Evolutionary conservation across 2,888 invertebrate genomes (phyloP).

Genomic region (Chrysotoxum bicinctum): DNA sequence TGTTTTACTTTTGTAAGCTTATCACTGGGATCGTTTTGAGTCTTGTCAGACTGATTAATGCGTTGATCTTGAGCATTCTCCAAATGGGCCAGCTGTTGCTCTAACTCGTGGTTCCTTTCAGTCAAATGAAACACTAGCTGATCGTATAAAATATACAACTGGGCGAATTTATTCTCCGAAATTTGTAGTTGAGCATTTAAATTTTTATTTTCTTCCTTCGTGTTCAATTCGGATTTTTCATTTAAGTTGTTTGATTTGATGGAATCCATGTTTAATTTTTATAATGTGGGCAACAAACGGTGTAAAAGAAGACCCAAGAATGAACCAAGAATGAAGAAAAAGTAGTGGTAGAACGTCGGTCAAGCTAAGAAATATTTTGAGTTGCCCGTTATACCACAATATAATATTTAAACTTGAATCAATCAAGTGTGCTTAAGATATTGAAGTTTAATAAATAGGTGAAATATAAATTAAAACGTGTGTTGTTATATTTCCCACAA

Average conservation of each 20-base stretch:
- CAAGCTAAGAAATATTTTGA: too few species aligned
- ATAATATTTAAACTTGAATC: too few species aligned
- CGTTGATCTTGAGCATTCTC: conserved; percentile 4
- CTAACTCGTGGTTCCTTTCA: conserved; percentile 8
- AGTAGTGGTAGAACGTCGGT: too few species aligned
- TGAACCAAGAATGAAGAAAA: too few species aligned
- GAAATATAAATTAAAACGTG: too few species aligned
- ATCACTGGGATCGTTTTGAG: conserved; percentile 33
- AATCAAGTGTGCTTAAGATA: too few species aligned
- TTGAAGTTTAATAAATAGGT: too few species aligned
- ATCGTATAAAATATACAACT: conserved; percentile 56
- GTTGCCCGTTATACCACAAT: too few species aligned
- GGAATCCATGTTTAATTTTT: conserved; percentile 25
- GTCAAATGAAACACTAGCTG: conserved; percentile 26
- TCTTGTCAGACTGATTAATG: conserved; percentile 31
- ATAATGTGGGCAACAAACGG: too few species aligned
- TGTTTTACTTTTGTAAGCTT: not conserved
- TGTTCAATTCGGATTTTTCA: conserved; percentile 36
- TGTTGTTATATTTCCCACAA: too few species aligned
- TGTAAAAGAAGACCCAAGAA: too few species aligned
- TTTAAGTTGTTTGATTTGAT: conserved; percentile 18
- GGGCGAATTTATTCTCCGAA: conserved; percentile 53
- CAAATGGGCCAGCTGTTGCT: not conserved
- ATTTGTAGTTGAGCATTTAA: conserved; percentile 19
- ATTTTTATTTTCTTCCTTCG: conserved; percentile 39